Evolutionary conservation across 2,113 vertebrate species (phyloP).

Genomic region (Psittacula cyanocephala): DNA sequence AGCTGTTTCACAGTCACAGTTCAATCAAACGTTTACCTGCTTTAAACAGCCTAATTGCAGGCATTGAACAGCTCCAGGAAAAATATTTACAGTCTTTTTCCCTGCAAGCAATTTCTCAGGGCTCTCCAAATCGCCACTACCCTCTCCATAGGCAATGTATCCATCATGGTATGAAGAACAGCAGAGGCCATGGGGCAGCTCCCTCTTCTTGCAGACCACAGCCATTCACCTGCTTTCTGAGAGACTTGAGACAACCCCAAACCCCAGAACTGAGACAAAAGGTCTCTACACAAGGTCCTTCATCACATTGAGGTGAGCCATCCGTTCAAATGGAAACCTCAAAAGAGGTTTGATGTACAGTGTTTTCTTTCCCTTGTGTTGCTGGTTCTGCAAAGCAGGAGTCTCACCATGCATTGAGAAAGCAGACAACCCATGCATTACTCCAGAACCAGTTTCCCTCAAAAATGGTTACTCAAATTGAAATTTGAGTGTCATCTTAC

Average conservation of each 20-base stretch:
- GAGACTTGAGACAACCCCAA: background rate
- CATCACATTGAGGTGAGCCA: background rate
- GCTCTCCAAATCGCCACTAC: background rate
- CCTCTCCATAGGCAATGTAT: background rate
- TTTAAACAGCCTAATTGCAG: background rate
- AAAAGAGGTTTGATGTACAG: background rate
- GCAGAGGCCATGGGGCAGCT: background rate
- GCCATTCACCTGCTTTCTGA: background rate
- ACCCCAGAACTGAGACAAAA: background rate
- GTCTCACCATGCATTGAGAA: background rate
- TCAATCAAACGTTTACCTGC: background rate
- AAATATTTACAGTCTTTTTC: background rate
- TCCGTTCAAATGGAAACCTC: background rate
- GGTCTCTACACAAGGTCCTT: background rate
- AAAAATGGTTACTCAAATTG: background rate
- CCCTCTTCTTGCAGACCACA: background rate
- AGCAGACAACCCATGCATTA: background rate
- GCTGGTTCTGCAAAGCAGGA: background rate
- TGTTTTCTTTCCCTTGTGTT: background rate
- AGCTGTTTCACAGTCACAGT: background rate
- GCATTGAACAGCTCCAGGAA: background rate
- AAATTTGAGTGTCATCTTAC: background rate
- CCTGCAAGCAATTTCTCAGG: background rate
- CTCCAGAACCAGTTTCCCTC: background rate
- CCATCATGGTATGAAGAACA: background rate